Base-by-base conservation (phyloP, 2,888 invertebrate genomes). In the Camptogramma bilineatum region DNA sequence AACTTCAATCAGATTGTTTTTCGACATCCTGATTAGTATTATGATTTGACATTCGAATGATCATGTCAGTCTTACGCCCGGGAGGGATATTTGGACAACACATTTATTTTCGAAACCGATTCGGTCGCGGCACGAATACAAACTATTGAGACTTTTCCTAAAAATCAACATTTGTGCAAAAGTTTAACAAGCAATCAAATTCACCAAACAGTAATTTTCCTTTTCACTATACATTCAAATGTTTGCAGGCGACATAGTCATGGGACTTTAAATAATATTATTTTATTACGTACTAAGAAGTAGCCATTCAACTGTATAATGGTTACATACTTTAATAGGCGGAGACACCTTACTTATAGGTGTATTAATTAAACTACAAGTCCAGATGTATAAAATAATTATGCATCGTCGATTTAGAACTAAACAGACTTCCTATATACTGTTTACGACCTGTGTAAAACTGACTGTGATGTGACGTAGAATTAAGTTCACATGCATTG, bases 281-380 rank as follows among this genome's bases (percentile, higher is more conserved):
- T 87, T 64, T 86, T 84, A 87, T 85, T 86, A 90, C 90, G 86
- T 90, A 92, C 90, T 91, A 88, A 87, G 83, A 87, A 86, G 88
- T 91, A 90, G 86, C 89, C 90, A 92, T 88, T 85, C 83, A 88
- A 86, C 85, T 81, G 82, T 87, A 86, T 83, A 87, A 90, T 89
- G 90, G 90, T 90, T 90, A 91, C 87, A 90, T 87, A 90, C 74
- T 78, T 88, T 91, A 91, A 93, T 93, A 93, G 93, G 93, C 93
- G 93, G 93, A 93, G 88, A 91, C 84, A 86, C 86, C 85, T 91
- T 90, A 91, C 90, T 90, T 91, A 89, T 84, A 90, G 91, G 92
- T 92, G 91, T 90, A 86, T 83, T 75, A 90, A 90, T 91, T 88
- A 91, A 89, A 91, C 92, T 92, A 92, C 91, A 82, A 87, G 86